Evolutionary conservation across 2,797 vertebrate species (phyloP).

Genomic region (Sphaeramia orbicularis): DNA sequence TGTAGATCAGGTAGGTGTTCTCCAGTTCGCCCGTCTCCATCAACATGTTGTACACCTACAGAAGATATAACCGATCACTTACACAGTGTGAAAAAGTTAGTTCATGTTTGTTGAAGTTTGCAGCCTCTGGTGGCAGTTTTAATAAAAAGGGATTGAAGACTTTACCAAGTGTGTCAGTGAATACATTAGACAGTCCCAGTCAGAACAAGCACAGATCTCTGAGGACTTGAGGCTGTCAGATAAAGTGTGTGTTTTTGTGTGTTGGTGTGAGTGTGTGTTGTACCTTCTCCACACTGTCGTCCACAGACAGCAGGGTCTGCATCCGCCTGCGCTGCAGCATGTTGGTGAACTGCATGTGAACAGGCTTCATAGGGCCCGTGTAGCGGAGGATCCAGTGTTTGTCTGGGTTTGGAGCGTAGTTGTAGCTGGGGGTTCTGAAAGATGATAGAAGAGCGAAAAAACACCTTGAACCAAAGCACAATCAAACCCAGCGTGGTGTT

Average conservation of each 20-base stretch:
- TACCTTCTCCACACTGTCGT: constrained; percentile 96
- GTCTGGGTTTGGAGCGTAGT: constrained; percentile 96
- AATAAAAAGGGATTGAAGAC: constrained; percentile 62
- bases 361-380: constrained; percentile 96
- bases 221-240: constrained; percentile 63
- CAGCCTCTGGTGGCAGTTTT: constrained; percentile 65
- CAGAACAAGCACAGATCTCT: constrained; percentile 78
- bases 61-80: constrained; percentile 40
- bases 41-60: constrained; percentile 92
- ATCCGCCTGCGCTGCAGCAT: constrained; percentile 95
- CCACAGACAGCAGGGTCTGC: constrained; percentile 97
- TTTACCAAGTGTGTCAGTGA: constrained; percentile 79
- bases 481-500: background rate
- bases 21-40: constrained; percentile 94
- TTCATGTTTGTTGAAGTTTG: constrained; percentile 47
- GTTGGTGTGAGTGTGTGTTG: constrained; percentile 18
- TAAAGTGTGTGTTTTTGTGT: constrained; percentile 26
- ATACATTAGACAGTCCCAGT: constrained; percentile 70
- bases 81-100: constrained; percentile 39
- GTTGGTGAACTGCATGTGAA: constrained; percentile 99
- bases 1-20: constrained; percentile 97
- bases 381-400: constrained; percentile 99
- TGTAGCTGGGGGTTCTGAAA: constrained; percentile 95
- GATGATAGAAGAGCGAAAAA: background rate
- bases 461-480: background rate